These are phyloP conservation scores for Squalus acanthias DNA, from an alignment of 2,797 vertebrate genomes.

Conservation along the genomic window DNA sequence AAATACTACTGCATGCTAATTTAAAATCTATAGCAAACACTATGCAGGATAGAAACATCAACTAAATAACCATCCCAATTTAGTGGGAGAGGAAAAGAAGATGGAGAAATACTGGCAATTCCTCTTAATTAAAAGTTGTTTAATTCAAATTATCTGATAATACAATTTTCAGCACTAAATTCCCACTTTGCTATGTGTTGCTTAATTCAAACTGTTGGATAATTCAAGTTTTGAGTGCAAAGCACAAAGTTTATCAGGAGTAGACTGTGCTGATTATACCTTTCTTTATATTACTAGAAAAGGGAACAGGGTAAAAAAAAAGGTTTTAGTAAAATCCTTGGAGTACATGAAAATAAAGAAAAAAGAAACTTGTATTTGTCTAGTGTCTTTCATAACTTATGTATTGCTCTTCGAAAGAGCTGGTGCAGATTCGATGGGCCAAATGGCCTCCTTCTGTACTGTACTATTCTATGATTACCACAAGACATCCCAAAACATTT, in stretches of 20 bases:
- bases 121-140: background rate
- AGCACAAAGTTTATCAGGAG: background rate
- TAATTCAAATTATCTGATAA: background rate
- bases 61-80: background rate
- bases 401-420: too few relatives aligned
- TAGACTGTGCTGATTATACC: background rate
- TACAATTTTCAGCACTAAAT: background rate
- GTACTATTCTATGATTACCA: too few relatives aligned
- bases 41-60: background rate
- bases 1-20: background rate
- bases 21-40: background rate
- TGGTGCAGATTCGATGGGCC: too few relatives aligned
- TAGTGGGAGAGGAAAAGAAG: background rate
- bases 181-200: background rate
- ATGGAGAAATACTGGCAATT: background rate
- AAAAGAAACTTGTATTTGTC: background rate
- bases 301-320: background rate
- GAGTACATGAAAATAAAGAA: background rate
- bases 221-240: background rate
- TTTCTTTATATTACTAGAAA: background rate
- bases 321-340: background rate
- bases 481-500: background rate
- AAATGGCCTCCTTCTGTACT: too few relatives aligned
- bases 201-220: background rate
- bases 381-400: background rate